Evolutionary conservation across 2,888 invertebrate species (phyloP), one percentile per base, ranked within the genome.

Genomic region (Agriopis marginaria): DNA sequence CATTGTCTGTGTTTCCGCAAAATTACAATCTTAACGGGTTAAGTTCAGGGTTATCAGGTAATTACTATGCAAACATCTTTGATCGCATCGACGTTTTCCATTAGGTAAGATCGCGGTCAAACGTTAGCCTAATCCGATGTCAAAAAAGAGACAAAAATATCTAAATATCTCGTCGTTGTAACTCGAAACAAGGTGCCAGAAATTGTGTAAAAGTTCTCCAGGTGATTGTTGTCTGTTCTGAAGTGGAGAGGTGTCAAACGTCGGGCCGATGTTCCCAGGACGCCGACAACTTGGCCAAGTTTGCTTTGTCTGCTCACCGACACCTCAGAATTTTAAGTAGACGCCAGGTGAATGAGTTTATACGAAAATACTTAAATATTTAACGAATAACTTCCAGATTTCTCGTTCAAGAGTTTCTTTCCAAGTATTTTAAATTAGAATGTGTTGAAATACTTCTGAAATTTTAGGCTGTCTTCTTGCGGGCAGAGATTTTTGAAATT

Each of bases 271-370:
- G 83, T 82, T 84, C 81, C 83, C 85, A 77, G 81, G 84, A 80
- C 82, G 82, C 77, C 73, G 77, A 79, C 79, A 86, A 87, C 81
- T 88, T 87, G 70, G 73, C 74, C 81, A 86, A 88, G 85, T 87
- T 85, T 82, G 77, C 82, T 79, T 77, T 81, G 86, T 82, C 84
- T 80, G 82, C 78, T 82, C 81, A 79, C 79, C 83, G 82, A 85
- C 86, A 87, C 84, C 86, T 88, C 83, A 84, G 90, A 89, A 91
- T 91, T 89, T 91, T 90, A 90, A 92, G 83, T 85, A 89, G 89
- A 82, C 81, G 80, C 84, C 89, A 89, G 88, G 85, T 87, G 89
- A 89, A 89, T 81, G 82, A 86, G 84, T 86, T 88, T 87, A 87
- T 85, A 82, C 77, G 76, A 82, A 85, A 84, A 84, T 83, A 85